Evolutionary conservation across 2,888 invertebrate species (phyloP).

Genomic region (Spilarctia lutea): DNA sequence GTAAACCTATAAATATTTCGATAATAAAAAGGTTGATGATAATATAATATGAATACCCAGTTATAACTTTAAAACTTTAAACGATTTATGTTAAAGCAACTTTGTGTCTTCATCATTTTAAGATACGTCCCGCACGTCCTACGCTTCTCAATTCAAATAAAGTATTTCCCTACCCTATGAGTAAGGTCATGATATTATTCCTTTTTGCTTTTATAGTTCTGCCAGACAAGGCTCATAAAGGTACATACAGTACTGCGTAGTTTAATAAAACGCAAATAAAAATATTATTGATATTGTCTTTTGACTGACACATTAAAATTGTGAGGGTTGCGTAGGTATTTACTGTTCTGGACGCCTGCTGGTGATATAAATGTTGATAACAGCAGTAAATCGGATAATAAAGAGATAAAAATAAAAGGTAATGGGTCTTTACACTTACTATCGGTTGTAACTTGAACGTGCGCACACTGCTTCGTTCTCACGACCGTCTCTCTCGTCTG

Average conservation of each 20-base stretch:
- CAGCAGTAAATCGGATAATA: slow-evolving; percentile 69
- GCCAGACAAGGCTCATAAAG: slow-evolving; percentile 28
- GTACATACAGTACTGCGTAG: slow-evolving; percentile 50
- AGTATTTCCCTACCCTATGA: neutral
- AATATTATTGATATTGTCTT: slow-evolving; percentile 65
- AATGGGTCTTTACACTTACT: slow-evolving; percentile 71
- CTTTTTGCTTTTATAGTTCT: slow-evolving; percentile 2
- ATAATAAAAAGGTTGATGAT: neutral
- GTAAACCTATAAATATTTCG: too few species aligned
- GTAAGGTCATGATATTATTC: neutral
- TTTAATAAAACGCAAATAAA: slow-evolving; percentile 59
- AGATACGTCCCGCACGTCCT: neutral
- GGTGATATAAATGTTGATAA: slow-evolving; percentile 73
- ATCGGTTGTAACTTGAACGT: slow-evolving; percentile 61
- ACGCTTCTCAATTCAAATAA: neutral
- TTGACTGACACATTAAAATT: slow-evolving; percentile 64
- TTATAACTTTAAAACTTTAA: neutral
- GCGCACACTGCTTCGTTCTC: slow-evolving; percentile 76
- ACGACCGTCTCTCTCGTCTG: slow-evolving; percentile 60
- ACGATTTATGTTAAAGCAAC: neutral
- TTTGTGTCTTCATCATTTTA: neutral
- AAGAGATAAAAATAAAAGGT: slow-evolving; percentile 71
- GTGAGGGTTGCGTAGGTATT: slow-evolving; percentile 59
- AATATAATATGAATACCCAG: neutral
- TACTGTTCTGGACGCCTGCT: slow-evolving; percentile 64